A percentile compares a stretch with the other conserved stretches of the same genome.
Conservation (phyloP, 2,797 vertebrate species). For the Leptoclinus maculatus region DNA sequence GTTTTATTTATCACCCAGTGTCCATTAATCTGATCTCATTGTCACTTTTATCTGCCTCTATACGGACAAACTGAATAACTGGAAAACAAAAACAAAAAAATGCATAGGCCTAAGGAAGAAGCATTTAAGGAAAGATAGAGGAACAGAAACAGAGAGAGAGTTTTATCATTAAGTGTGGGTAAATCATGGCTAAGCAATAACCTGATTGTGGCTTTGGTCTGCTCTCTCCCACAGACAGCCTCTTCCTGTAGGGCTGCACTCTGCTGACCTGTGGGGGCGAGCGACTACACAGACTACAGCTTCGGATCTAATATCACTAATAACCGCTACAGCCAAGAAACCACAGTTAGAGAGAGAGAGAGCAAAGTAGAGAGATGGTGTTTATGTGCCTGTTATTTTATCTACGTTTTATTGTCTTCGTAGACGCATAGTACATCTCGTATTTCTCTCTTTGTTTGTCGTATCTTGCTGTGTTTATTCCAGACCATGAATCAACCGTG, state of each 20-base stretch:
- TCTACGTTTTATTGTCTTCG: conserved; percentile 6
- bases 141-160: conserved; percentile 28
- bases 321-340: conserved; percentile 61
- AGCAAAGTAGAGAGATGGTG: conserved; percentile 10
- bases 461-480: conserved; percentile 17
- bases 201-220: conserved; percentile 48
- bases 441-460: conserved; percentile 25
- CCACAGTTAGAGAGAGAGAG: conserved; percentile 23
- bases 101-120: not conserved
- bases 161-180: conserved; percentile 41
- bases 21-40: conserved; percentile 11
- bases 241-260: conserved; percentile 60
- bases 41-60: not conserved
- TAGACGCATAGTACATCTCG: conserved; percentile 1
- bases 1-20: conserved; percentile 20
- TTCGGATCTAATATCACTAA: conserved; percentile 62
- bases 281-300: conserved; percentile 49
- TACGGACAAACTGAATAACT: not conserved
- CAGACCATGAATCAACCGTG: conserved; percentile 30
- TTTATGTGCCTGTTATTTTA: conserved; percentile 32
- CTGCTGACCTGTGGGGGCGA: conserved; percentile 58
- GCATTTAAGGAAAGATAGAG: not conserved
- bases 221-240: conserved; percentile 58
- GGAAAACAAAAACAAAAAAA: not conserved
- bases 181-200: conserved; percentile 38